Evolutionary conservation across 2,797 vertebrate species (phyloP), one percentile per base, ranked within the genome.

Genomic region (Nyctalus aviator): DNA sequence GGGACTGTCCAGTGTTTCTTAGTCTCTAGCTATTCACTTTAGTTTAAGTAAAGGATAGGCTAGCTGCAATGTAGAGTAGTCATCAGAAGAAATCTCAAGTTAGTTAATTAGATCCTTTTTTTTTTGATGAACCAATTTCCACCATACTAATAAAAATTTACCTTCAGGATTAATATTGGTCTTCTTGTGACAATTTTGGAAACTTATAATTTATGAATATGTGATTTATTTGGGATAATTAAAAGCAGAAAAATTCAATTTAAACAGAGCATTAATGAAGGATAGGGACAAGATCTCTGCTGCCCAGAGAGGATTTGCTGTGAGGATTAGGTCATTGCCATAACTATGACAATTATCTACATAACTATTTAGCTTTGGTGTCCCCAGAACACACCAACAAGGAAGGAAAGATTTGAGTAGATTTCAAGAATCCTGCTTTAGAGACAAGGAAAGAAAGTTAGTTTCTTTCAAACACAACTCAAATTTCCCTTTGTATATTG

Each of bases 221-320:
- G 27, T 59, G 83, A 84, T 53, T 90, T 53, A 27, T 73, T 73
- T 64, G 14, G 41, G 48, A 77, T 79, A 21, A 50, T 20, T 62
- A 35, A n/a, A 94, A 83, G 84, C 12, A 84, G 27, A 93, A 46
- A 11, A 75, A 90, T 30, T 86, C 76, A 23, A 15, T 32, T 53
- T 76, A 59, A 66, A 76, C 37, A 76, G 75, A 57, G 35, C 30
- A 35, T 1, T 8, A 25, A 32, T 21, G 48, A 17, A 32, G 59
- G 72, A 25, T 46, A 21, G 35, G 41, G 23, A 46, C 12, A 48
- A 41, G 84, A 23, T 46, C 30, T 71, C 27, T 62, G 50, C 37
- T 59, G 59, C 66, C 82, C 8, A 6, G 10, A 21, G 73, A 79
- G 77, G 90, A 68, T 13, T 18, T 8, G 32, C 23, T 50, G 9